Conservation (phyloP, 2,888 invertebrate species). For the Dasysyrphus tricinctus region DNA sequence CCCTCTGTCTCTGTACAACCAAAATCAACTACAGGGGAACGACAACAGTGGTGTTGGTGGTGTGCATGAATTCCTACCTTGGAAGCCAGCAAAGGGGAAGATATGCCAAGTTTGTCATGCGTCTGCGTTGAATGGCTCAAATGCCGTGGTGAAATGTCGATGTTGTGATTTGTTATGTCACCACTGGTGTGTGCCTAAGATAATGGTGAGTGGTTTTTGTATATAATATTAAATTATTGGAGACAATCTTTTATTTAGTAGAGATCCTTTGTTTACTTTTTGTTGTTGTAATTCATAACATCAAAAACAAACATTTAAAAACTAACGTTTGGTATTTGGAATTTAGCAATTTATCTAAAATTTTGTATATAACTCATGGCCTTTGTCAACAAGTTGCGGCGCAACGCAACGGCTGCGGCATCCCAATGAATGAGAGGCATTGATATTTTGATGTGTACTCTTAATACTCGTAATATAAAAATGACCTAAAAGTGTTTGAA, state of each 20-base stretch:
- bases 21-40: not conserved
- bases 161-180: conserved; percentile 76
- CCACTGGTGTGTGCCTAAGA: conserved; percentile 71
- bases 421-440: too few relatives aligned
- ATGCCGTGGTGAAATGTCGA: conserved; percentile 72
- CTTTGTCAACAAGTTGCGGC: not conserved
- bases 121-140: conserved; percentile 60
- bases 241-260: not conserved
- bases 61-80: conserved; percentile 69
- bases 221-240: conserved; percentile 17
- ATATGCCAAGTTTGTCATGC: conserved; percentile 76
- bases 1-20: not conserved
- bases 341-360: not conserved
- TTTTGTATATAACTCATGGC: not conserved
- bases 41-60: conserved; percentile 34
- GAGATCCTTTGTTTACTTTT: not conserved
- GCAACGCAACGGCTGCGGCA: too few relatives aligned
- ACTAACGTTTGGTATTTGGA: not conserved
- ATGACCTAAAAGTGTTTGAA: too few relatives aligned
- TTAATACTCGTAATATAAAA: too few relatives aligned
- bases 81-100: conserved; percentile 74
- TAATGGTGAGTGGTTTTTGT: conserved; percentile 74
- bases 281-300: not conserved
- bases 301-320: not conserved
- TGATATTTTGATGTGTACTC: too few relatives aligned